Percentiles rank a stretch among this genome's conserved stretches.
Conservation (phyloP, 2,113 vertebrate species). For the Pelvicachromis taeniatus region DNA sequence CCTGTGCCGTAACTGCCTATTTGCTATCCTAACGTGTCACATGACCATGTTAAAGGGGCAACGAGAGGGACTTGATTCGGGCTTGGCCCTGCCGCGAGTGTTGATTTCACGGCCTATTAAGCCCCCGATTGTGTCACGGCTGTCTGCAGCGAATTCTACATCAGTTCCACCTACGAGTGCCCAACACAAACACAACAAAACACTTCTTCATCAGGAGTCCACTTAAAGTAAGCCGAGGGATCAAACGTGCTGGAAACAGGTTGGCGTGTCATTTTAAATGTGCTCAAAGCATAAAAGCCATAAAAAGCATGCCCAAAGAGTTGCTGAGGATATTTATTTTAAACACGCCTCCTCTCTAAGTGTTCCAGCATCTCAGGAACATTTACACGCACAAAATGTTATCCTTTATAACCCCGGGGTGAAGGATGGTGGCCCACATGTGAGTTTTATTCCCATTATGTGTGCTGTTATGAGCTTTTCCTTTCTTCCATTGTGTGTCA, state of each 20-base stretch:
- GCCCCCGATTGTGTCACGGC: slow-evolving; percentile 21
- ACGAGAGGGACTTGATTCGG: background rate
- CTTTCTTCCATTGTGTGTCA: background rate
- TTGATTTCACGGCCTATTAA: slow-evolving; percentile 59
- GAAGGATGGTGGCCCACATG: background rate
- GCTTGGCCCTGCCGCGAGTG: background rate
- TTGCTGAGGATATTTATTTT: background rate
- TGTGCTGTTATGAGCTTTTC: background rate
- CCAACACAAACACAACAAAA: background rate
- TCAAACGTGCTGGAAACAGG: background rate
- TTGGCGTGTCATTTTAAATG: background rate
- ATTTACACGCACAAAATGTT: background rate
- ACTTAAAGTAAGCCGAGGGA: background rate
- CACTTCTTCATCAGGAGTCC: background rate
- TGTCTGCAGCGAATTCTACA: slow-evolving; percentile 32
- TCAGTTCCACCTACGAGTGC: slow-evolving; percentile 15
- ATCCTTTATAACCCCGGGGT: background rate
- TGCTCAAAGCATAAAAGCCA: background rate
- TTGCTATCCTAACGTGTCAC: slow-evolving; percentile 35
- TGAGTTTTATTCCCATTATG: background rate
- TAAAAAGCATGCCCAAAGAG: background rate
- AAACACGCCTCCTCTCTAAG: fast-evolving
- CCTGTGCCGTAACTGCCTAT: background rate
- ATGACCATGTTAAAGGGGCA: slow-evolving; percentile 12
- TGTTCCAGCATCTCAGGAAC: background rate